These are phyloP conservation scores for Parazoanthus swiftii DNA, from an alignment of 92 coral and sea anemone species.

Conservation along the genomic window DNA sequence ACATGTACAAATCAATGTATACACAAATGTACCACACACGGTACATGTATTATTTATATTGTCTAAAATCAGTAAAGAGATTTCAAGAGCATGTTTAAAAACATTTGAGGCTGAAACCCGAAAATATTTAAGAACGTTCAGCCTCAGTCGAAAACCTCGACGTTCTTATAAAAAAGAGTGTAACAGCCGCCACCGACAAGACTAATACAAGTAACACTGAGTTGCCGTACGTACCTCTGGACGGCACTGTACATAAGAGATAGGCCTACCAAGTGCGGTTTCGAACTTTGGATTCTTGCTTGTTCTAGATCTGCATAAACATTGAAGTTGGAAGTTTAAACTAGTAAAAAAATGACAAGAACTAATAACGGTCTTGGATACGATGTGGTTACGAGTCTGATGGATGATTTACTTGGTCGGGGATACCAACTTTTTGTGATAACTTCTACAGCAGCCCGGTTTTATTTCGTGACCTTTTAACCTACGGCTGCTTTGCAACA, in stretches of 20 bases:
- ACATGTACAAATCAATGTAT: no score
- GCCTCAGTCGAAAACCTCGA: no score
- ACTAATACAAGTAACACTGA: no score
- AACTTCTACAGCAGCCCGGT: slow-evolving; percentile 28
- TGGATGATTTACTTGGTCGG: slow-evolving; percentile 2
- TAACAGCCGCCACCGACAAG: no score
- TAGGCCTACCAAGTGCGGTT: slow-evolving; percentile 51
- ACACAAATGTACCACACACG: no score
- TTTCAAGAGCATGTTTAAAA: no score
- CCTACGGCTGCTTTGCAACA: slow-evolving; percentile 17
- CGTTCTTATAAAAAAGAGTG: no score
- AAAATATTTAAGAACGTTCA: no score
- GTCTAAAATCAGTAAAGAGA: no score
- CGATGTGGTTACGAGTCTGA: slow-evolving; percentile 23
- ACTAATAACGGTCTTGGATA: slow-evolving; percentile 29
- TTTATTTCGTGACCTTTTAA: background rate
- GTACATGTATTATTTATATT: no score
- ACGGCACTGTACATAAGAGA: slow-evolving; percentile 20
- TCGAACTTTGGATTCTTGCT: slow-evolving; percentile 47
- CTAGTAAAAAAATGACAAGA: slow-evolving; percentile 13
- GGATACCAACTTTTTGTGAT: slow-evolving; percentile 30
- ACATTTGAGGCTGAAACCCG: no score
- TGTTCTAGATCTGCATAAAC: slow-evolving; percentile 30
- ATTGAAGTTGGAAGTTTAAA: slow-evolving; percentile 39
- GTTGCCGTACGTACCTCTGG: no score